Evolutionary conservation across 2,113 vertebrate genomes (phyloP).

Genomic region (Castor canadensis): DNA sequence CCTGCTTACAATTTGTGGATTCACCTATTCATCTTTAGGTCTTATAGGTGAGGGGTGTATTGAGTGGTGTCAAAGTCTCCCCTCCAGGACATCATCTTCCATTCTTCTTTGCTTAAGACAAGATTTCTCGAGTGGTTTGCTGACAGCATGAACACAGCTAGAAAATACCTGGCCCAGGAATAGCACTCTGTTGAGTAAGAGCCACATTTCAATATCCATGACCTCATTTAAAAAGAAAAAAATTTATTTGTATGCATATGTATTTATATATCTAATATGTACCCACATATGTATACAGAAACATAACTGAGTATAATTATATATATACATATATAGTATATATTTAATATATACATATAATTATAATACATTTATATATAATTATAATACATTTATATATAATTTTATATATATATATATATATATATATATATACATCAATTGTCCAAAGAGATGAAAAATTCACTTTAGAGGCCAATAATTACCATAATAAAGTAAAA

Average conservation of each 20-base stretch:
- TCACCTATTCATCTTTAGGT: no score
- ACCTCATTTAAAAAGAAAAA: no score
- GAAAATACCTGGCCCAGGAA: background rate
- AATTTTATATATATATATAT: background rate
- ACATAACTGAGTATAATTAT: background rate
- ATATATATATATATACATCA: no score
- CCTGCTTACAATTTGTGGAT: background rate
- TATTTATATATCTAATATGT: background rate
- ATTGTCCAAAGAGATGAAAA: background rate
- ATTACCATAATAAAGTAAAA: background rate
- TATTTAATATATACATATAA: background rate
- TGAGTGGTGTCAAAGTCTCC: accelerated
- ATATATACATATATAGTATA: no score
- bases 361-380: background rate
- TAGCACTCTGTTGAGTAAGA: background rate
- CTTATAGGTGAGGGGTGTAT: accelerated
- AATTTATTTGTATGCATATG: background rate
- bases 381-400: background rate
- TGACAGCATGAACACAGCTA: background rate
- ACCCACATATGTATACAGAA: background rate
- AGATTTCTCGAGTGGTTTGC: background rate
- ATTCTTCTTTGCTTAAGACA: background rate
- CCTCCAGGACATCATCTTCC: no score
- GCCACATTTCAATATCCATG: background rate
- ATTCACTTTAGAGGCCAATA: background rate